Evolutionary conservation across 2,797 vertebrate species (phyloP).

Genomic region (Psittacula derbiana): DNA sequence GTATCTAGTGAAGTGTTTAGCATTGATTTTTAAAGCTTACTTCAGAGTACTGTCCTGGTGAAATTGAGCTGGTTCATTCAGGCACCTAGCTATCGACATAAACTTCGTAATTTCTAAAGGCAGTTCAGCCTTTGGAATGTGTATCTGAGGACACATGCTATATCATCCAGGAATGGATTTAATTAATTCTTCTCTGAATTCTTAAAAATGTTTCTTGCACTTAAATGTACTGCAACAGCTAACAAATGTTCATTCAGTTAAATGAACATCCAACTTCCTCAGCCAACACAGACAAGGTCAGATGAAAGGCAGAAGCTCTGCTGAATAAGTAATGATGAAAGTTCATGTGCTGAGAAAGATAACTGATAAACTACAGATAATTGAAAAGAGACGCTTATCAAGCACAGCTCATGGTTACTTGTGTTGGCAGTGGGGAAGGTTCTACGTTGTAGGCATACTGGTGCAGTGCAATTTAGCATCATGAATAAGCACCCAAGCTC

Average conservation of each 20-base stretch:
- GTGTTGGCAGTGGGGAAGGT: not conserved
- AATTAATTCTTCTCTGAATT: not conserved
- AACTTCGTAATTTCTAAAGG: not conserved
- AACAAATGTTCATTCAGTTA: not conserved
- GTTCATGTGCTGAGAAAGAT: not conserved
- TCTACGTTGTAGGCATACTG: not conserved
- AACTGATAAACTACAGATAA: not conserved
- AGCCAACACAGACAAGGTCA: not conserved
- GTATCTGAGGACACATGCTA: not conserved
- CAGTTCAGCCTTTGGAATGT: not conserved
- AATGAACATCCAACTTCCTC: not conserved
- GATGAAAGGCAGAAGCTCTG: not conserved
- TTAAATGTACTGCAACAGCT: not conserved
- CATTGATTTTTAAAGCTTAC: not conserved
- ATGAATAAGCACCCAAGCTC: not conserved
- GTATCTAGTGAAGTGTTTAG: not conserved
- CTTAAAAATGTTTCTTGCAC: not conserved
- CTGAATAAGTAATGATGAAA: not conserved
- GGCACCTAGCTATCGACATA: not conserved
- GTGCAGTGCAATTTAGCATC: not conserved
- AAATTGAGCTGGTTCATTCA: not conserved
- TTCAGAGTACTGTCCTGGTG: not conserved
- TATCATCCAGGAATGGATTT: not conserved
- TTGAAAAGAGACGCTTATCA: not conserved
- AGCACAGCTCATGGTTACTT: not conserved